Base-by-base conservation (phyloP, 2,113 vertebrate species). In the Orthonyx spaldingii region DNA sequence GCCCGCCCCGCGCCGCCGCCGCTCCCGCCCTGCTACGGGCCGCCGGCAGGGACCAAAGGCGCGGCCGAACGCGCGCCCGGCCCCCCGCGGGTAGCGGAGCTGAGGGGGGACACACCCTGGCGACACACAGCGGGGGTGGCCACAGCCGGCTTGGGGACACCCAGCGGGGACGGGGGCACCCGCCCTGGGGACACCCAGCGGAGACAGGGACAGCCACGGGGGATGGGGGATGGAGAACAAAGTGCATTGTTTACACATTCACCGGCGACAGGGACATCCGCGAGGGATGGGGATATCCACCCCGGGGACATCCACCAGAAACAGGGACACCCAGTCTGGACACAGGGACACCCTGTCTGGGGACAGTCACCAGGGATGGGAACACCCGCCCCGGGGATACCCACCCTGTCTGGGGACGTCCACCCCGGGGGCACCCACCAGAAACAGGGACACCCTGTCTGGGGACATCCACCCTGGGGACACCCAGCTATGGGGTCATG, bases 401-500 rank as follows among this genome's bases (percentile, higher is more conserved):
- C 4, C 18, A 26, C 2, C 9, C 10, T 37, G 14, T 35, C n/a
- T 12, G 2, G 28, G 55, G 33, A 47, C 17, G 26, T 12, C n/a
- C 11, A 20, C 6, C 30, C 24, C 3, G 23, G 32, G 65, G 23
- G 18, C 56, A 35, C 22, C 33, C 55, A 19, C 28, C 16, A 27
- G 49, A 10, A 10, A 26, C 26, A 26, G 11, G 26, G 59, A 41
- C 27, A 68, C 16, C 33, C 44, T 20, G 46, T 46, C 16, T 23
- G 4, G 71, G 24, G 44, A 70, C 24, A 50, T 2, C 79, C 10
- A 39, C 2, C 23, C 21, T 11, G 32, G 22, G 22, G 15, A 59
- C 44, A 52, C 3, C 49, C 39, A 30, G 0, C 26, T 32, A 0
- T 22, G n/a, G 61, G 28, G n/a, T 39, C 9, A 60, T 14, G 28